phyloP scores from a whole-genome alignment of 2,888 invertebrate genomes.

The Vandiemenella viatica region DNA sequence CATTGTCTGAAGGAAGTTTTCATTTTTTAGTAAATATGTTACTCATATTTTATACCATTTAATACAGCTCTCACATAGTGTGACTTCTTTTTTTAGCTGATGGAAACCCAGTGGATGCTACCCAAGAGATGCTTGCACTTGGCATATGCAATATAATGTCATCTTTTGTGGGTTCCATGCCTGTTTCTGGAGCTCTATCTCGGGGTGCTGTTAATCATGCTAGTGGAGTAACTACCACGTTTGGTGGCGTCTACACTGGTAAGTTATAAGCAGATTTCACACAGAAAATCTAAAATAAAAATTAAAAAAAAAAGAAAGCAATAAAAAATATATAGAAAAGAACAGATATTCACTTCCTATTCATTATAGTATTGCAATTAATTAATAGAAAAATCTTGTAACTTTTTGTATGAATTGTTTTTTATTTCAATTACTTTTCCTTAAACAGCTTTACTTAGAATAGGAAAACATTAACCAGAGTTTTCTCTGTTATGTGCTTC shows the following conservation, averaged over 20 bases:
- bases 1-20: too few species aligned
- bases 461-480: too few species aligned
- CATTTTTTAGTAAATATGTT: too few species aligned
- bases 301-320: too few species aligned
- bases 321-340: background rate
- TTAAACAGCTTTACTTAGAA: too few species aligned
- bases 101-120: slow-evolving; percentile 45
- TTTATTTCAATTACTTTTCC: too few species aligned
- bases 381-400: too few species aligned
- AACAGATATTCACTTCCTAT: background rate
- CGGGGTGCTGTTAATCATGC: slow-evolving; percentile 55
- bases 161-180: slow-evolving; percentile 52
- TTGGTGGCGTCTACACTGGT: slow-evolving; percentile 49
- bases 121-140: slow-evolving; percentile 54
- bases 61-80: background rate
- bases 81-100: slow-evolving; percentile 30
- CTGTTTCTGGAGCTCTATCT: slow-evolving; percentile 44
- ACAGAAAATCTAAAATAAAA: too few species aligned
- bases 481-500: too few species aligned
- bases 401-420: too few species aligned
- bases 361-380: background rate
- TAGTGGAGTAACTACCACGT: slow-evolving; percentile 51
- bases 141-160: slow-evolving; percentile 48
- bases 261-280: too few species aligned
- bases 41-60: too few species aligned